Percentiles rank a stretch among this genome's conserved stretches.
These are phyloP conservation scores for Brachionus asplanchnoidis DNA, from an alignment of 1,140 invertebrate species.

Conservation along the genomic window DNA sequence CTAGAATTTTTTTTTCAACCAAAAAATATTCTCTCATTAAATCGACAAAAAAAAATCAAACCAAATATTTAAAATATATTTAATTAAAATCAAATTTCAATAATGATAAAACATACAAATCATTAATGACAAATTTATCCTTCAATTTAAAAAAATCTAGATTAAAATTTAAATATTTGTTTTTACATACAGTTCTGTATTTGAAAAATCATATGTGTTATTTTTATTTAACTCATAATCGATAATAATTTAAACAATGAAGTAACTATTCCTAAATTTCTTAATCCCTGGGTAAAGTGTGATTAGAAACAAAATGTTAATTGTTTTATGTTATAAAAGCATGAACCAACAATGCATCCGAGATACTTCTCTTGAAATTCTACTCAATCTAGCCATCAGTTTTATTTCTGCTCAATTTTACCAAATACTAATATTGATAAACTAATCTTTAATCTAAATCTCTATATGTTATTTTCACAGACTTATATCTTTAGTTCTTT, in stretches of 20 bases:
- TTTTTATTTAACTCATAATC: neutral
- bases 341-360: neutral
- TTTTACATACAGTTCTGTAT: neutral
- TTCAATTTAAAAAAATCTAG: neutral
- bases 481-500: constrained; percentile 25
- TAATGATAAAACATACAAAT: neutral
- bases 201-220: neutral
- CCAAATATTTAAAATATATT: neutral
- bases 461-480: constrained; percentile 22
- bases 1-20: neutral
- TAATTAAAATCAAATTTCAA: neutral
- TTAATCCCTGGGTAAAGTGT: neutral
- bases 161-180: neutral
- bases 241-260: neutral
- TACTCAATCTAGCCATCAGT: neutral
- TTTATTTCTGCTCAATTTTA: neutral
- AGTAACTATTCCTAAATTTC: neutral
- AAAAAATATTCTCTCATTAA: neutral
- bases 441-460: constrained; percentile 30
- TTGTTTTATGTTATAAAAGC: neutral
- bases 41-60: neutral
- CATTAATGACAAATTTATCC: neutral
- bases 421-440: constrained; percentile 15
- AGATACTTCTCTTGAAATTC: neutral
- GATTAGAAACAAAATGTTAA: neutral